A percentile compares a stretch with the other conserved stretches of the same genome.
Evolutionary conservation across 1,140 invertebrate genomes (phyloP).

Genomic region (Drosophila melanica): DNA sequence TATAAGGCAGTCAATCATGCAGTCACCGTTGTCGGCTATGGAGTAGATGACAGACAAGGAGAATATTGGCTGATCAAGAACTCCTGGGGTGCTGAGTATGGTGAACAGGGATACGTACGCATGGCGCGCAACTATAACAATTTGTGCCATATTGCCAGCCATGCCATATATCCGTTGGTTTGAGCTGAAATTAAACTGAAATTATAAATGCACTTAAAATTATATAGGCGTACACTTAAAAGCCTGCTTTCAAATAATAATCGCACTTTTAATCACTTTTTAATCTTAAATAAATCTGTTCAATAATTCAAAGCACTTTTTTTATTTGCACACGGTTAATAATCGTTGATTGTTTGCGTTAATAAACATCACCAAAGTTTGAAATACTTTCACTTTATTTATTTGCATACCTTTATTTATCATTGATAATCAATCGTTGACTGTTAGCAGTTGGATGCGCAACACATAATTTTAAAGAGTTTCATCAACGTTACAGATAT

Average conservation of each 20-base stretch:
- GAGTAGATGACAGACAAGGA: slow-evolving; percentile 85
- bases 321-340: slow-evolving; percentile 21
- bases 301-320: too few relatives aligned
- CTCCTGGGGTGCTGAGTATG: slow-evolving; percentile 85
- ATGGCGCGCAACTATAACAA: slow-evolving; percentile 86
- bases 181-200: too few relatives aligned
- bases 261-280: too few relatives aligned
- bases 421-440: slow-evolving; percentile 3
- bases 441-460: slow-evolving; percentile 10
- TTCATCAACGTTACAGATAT: slow-evolving; percentile 11
- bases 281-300: too few relatives aligned
- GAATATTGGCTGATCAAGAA: slow-evolving; percentile 90
- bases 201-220: too few relatives aligned
- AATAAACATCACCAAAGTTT: too few relatives aligned
- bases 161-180: slow-evolving; percentile 3
- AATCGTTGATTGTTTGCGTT: background rate
- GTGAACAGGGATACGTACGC: slow-evolving; percentile 86
- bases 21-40: slow-evolving; percentile 89
- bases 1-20: slow-evolving; percentile 86
- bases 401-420: slow-evolving; percentile 20
- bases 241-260: too few relatives aligned
- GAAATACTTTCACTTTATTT: background rate
- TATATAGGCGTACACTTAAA: too few relatives aligned
- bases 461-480: slow-evolving; percentile 26
- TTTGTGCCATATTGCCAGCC: slow-evolving; percentile 85